A percentile compares a stretch with the other conserved stretches of the same genome.
Evolutionary conservation across 2,888 invertebrate species (phyloP).

Genomic region (Melanophora roralis): DNA sequence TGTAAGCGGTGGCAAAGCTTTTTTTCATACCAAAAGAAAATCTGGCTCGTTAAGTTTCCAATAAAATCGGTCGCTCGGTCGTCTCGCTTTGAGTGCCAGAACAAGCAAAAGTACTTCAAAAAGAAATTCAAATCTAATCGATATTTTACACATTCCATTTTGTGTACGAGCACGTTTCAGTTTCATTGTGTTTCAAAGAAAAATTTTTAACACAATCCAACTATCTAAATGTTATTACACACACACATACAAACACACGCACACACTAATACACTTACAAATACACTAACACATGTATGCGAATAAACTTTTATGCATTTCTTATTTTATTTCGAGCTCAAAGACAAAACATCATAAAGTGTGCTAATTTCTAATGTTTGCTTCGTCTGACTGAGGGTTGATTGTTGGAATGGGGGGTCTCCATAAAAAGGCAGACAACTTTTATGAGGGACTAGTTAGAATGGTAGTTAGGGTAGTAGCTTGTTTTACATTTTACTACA

Average conservation of each 20-base stretch:
- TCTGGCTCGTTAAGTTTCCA: not conserved
- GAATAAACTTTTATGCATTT: too few relatives aligned
- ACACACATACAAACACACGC: not conserved
- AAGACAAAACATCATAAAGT: constrained; percentile 26
- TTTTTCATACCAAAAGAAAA: not conserved
- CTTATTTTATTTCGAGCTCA: constrained; percentile 20
- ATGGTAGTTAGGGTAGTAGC: not conserved
- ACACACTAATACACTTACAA: not conserved
- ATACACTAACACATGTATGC: too few relatives aligned
- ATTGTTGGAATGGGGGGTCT: not conserved
- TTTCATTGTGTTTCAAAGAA: constrained; percentile 38
- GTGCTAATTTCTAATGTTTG: constrained; percentile 46
- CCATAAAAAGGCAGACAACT: constrained; percentile 1
- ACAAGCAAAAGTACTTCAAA: not conserved
- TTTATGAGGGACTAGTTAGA: not conserved
- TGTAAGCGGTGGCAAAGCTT: constrained; percentile 3
- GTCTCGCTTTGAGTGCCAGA: not conserved
- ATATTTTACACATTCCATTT: constrained; percentile 49
- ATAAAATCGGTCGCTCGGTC: not conserved
- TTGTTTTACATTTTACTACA: constrained; percentile 10
- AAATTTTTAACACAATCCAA: constrained; percentile 48
- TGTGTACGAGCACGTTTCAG: constrained; percentile 11
- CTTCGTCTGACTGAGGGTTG: not conserved
- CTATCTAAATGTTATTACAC: constrained; percentile 48
- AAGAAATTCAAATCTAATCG: constrained; percentile 32